These are phyloP conservation scores for Neodon shergylaensis DNA, from an alignment of 2,113 vertebrate species.

Conservation along the genomic window DNA sequence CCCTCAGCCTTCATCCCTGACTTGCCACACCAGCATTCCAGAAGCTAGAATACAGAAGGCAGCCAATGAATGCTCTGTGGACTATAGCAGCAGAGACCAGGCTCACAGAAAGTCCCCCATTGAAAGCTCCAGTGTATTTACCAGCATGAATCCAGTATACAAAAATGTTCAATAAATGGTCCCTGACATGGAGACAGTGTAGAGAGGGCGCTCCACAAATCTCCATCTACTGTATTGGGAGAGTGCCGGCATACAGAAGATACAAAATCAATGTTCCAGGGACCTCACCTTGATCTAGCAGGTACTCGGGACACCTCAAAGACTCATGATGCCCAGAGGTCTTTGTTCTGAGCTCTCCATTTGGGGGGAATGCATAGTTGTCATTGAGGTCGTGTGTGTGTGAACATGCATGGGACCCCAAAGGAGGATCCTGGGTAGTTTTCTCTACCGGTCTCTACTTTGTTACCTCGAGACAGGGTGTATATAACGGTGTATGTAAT, in stretches of 20 bases:
- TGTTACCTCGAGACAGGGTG: neutral
- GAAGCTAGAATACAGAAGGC: neutral
- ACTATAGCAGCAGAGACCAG: neutral
- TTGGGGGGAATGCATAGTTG: neutral
- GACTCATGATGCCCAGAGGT: neutral
- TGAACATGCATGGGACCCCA: neutral
- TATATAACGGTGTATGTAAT: no score
- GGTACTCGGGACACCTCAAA: neutral
- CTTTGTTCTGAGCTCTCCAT: neutral
- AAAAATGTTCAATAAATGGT: neutral
- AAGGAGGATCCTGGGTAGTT: neutral
- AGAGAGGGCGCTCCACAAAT: neutral
- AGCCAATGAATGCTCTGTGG: neutral
- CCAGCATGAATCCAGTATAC: neutral
- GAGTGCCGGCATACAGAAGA: neutral
- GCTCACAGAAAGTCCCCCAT: neutral
- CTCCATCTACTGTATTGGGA: no score
- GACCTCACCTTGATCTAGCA: neutral
- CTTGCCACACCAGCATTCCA: rapidly evolving
- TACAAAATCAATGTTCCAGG: neutral
- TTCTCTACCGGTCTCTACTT: neutral
- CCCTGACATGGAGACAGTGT: neutral
- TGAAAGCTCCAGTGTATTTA: neutral
- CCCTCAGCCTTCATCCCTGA: neutral
- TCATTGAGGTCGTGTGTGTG: neutral